Evolutionary conservation across 1,140 invertebrate species (phyloP), one percentile per base, ranked within the genome.

Genomic region (Melanaphis sacchari): DNA sequence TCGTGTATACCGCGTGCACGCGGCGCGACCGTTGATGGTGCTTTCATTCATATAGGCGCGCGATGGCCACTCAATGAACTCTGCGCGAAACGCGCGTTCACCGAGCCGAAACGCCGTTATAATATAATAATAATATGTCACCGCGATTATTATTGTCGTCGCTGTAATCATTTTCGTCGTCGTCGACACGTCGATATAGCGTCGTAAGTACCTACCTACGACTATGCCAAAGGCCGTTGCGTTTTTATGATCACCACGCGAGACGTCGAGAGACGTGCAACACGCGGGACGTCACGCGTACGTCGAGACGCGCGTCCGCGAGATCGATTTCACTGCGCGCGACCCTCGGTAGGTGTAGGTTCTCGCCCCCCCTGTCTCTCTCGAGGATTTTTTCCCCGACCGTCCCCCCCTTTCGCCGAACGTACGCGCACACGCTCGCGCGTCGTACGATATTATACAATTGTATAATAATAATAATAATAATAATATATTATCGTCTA

Each of bases 21-120:
- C 59, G 54, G 52, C 59, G 31, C 90, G 40, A 18, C 54, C 40
- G 59, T 41, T 31, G 9, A 40, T 15, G 15, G 38, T 6, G 24
- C 41, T 82, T 91, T 66, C 90, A 91, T 91, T 91, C 90, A 91
- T 91, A 49, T n/a, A 82, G n/a, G n/a, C 66, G 90, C 66, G 43
- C 66, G 90, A 49, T 82, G 24, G n/a, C 41, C 41, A 40, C 54
- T 91, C 59, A 91, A 91, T 91, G 90, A 91, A 91, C 90, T 87
- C 9, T n/a, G 43, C 18, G 18, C 46, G 31, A 4, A 11, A 4
- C 43, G 26, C 31, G 18, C 11, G 24, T 82, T 41, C 82, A 26
- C 24, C n/a, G n/a, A n/a, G n/a, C n/a, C n/a, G n/a, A n/a, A n/a
- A n/a, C n/a, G n/a, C n/a, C n/a, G n/a, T n/a, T n/a, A n/a, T n/a